Conservation (phyloP, 1,140 invertebrate species). For the Akabosia matsudoensis region DNA sequence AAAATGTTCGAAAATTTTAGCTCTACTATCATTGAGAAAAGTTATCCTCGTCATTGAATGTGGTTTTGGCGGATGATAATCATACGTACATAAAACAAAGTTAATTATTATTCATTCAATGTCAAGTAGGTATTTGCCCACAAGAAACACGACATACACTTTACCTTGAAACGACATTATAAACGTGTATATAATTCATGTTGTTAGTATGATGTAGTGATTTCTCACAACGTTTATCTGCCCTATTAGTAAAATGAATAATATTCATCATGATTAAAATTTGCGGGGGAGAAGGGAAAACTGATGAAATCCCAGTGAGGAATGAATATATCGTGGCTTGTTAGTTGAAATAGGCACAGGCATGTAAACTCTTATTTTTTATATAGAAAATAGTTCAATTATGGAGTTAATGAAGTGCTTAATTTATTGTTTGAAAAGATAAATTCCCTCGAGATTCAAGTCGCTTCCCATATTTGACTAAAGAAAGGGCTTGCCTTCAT, state of each 20-base stretch:
- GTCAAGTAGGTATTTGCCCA: constrained; percentile 14
- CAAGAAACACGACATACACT: background rate
- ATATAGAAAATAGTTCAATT: constrained; percentile 16
- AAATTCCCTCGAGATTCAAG: background rate
- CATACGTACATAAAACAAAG: no score
- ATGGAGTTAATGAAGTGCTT: constrained; percentile 23
- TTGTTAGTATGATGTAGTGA: background rate
- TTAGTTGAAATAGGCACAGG: background rate
- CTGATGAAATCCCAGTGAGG: background rate
- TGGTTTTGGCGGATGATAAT: no score
- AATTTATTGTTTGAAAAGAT: constrained; percentile 11
- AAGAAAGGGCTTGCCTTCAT: constrained; percentile 9
- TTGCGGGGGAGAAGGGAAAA: background rate
- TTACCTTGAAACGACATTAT: constrained; percentile 21
- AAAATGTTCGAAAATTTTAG: no score
- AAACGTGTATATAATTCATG: constrained; percentile 19
- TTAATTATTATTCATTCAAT: constrained; percentile 15
- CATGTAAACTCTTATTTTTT: constrained; percentile 7
- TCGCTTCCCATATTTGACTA: constrained; percentile 7
- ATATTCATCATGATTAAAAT: background rate
- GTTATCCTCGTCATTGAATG: no score
- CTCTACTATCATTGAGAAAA: no score
- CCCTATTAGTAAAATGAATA: no score
- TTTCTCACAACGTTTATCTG: background rate
- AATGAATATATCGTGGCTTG: background rate